These are phyloP conservation scores for Andricus grossulariae DNA, from an alignment of 1,140 invertebrate species.

Conservation along the genomic window DNA sequence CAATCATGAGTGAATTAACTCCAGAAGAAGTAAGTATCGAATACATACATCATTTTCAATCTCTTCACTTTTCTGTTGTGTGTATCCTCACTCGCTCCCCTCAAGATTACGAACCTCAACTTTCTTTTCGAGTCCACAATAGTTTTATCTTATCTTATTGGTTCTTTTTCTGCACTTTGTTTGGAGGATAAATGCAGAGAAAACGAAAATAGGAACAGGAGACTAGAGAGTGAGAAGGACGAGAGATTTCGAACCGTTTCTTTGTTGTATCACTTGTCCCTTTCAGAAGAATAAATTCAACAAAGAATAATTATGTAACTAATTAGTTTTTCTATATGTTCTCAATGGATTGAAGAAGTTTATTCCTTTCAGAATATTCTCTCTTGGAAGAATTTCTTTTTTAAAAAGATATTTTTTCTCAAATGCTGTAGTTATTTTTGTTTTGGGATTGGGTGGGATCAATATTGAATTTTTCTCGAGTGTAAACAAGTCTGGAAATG, in stretches of 20 bases:
- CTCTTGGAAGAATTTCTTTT: too few species aligned
- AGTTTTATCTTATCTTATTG: neutral
- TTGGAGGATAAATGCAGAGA: neutral
- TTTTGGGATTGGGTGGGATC: too few species aligned
- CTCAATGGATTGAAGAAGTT: too few species aligned
- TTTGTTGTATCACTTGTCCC: neutral
- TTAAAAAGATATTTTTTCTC: too few species aligned
- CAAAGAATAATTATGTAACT: conserved; percentile 12
- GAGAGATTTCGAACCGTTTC: neutral
- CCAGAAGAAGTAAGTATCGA: conserved; percentile 83
- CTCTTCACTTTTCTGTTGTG: neutral
- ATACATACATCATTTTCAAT: conserved; percentile 37
- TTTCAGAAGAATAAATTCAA: neutral
- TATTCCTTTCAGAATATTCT: too few species aligned
- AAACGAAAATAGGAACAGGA: neutral
- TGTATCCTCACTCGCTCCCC: conserved; percentile 20
- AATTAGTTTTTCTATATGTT: neutral
- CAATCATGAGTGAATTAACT: conserved; percentile 82
- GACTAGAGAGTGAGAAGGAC: neutral
- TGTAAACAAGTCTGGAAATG: too few species aligned
- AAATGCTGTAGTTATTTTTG: too few species aligned
- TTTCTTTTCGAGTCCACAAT: conserved; percentile 18
- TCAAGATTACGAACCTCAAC: neutral
- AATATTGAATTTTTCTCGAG: too few species aligned
- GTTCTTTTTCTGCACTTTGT: neutral